Conservation (phyloP, 2,888 invertebrate species). For the Mesorhabditis spiculigera region DNA sequence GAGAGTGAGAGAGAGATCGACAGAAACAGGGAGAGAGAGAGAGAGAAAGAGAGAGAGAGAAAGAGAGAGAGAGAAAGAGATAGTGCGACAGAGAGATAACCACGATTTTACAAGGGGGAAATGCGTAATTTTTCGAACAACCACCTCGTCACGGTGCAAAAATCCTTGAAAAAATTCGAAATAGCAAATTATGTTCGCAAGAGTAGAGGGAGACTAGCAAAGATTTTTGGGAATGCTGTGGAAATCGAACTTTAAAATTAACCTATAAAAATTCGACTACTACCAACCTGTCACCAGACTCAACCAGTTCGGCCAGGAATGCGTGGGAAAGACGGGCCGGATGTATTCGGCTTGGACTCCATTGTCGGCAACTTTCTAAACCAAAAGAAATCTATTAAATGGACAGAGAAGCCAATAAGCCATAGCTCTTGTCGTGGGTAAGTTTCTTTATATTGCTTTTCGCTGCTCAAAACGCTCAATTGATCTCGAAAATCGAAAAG, state of each 20-base stretch:
- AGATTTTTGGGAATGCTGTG: no score
- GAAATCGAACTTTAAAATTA: no score
- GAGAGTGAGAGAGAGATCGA: background rate
- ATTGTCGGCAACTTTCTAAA: constrained; percentile 11
- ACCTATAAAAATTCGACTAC: no score
- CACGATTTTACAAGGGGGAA: background rate
- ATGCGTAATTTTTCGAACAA: background rate
- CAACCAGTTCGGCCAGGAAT: constrained; percentile 56
- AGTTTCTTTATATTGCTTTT: no score
- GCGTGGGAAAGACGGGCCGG: constrained; percentile 53
- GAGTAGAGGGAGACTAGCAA: no score
- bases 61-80: background rate
- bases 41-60: background rate
- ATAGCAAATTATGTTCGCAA: background rate
- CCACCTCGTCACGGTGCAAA: background rate
- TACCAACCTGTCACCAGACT: constrained; percentile 52
- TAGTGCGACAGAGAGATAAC: background rate
- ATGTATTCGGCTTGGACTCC: constrained; percentile 53
- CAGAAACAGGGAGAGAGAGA: background rate
- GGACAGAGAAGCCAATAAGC: background rate
- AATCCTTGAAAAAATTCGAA: constrained; percentile 1
- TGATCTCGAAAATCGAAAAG: no score
- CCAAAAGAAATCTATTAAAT: constrained; percentile 8
- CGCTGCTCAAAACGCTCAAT: no score
- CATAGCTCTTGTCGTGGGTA: background rate